Conservation (phyloP, 2,113 vertebrate species). For the Dendropsophus ebraccatus region DNA sequence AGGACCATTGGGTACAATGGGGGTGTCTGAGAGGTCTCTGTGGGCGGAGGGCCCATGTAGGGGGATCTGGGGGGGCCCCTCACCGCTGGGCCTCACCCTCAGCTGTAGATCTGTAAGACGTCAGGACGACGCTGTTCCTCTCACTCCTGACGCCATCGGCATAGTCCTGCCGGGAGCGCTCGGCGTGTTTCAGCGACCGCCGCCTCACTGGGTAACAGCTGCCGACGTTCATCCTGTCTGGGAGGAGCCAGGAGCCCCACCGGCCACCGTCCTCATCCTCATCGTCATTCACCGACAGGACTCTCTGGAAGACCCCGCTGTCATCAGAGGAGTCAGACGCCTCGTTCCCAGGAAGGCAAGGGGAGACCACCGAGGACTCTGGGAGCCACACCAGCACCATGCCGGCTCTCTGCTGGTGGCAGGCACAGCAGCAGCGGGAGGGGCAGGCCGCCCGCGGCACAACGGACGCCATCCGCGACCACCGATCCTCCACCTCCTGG, state of each 20-base stretch:
- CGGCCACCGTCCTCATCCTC: constrained; percentile 34
- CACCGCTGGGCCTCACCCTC: constrained; percentile 29
- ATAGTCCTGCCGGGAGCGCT: neutral
- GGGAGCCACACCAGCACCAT: constrained; percentile 85
- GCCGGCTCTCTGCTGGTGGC: constrained; percentile 79
- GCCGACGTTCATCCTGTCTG: constrained; percentile 37
- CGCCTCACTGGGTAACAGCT: constrained; percentile 39
- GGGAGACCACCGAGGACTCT: constrained; percentile 6
- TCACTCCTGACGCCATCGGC: constrained; percentile 43
- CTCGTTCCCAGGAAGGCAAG: constrained; percentile 38
- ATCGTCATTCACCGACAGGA: neutral
- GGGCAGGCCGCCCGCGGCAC: constrained; percentile 65
- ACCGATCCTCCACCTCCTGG: constrained; percentile 10
- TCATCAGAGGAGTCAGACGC: constrained; percentile 46
- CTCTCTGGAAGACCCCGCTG: neutral
- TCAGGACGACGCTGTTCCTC: constrained; percentile 59
- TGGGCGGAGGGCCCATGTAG: neutral
- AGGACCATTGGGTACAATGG: neutral
- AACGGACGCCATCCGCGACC: neutral
- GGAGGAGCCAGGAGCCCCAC: constrained; percentile 18
- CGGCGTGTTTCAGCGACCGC: neutral
- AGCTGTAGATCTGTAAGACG: constrained; percentile 62
- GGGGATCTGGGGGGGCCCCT: neutral
- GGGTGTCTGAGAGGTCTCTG: neutral
- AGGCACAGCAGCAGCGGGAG: constrained; percentile 77